phyloP scores from a whole-genome alignment of 2,113 vertebrate genomes.

The Cyanocitta stelleri region DNA sequence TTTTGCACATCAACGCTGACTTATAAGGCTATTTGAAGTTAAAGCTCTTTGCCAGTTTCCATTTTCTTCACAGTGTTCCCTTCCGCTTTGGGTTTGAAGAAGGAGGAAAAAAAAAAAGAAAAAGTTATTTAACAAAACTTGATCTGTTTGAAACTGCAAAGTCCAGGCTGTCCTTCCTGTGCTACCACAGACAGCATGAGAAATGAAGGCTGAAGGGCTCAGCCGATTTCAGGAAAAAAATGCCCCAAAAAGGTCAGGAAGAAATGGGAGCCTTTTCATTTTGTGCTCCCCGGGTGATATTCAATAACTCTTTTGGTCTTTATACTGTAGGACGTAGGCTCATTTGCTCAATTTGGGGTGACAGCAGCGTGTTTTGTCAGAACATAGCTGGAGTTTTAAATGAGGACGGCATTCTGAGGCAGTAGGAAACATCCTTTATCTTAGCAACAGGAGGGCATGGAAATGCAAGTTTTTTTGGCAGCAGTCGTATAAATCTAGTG shows the following conservation, averaged over 20 bases:
- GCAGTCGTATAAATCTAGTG: conserved; percentile 72
- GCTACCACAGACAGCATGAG: conserved; percentile 67
- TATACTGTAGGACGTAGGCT: conserved; percentile 72
- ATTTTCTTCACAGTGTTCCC: conserved; percentile 66
- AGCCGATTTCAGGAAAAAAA: conserved; percentile 54
- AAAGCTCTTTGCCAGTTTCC: conserved; percentile 61
- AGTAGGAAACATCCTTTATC: conserved; percentile 76
- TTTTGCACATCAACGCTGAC: not conserved
- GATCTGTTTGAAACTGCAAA: conserved; percentile 76
- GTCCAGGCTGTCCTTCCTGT: conserved; percentile 72
- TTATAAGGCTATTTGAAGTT: conserved; percentile 53
- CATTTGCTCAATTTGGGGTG: conserved; percentile 80
- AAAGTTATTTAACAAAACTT: conserved; percentile 68
- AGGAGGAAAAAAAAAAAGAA: not conserved
- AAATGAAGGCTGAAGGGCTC: conserved; percentile 69
- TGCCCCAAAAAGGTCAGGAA: conserved; percentile 76
- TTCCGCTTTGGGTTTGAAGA: conserved; percentile 54
- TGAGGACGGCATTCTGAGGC: conserved; percentile 68
- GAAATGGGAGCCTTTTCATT: conserved; percentile 82
- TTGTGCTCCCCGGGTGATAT: conserved; percentile 80
- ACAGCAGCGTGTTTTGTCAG: conserved; percentile 78
- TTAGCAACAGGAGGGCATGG: conserved; percentile 77
- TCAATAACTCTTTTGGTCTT: conserved; percentile 82
- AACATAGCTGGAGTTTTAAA: conserved; percentile 67
- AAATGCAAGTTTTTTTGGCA: conserved; percentile 75